Evolutionary conservation across 2,113 vertebrate genomes (phyloP).

Genomic region (Malurus cyaneus): DNA sequence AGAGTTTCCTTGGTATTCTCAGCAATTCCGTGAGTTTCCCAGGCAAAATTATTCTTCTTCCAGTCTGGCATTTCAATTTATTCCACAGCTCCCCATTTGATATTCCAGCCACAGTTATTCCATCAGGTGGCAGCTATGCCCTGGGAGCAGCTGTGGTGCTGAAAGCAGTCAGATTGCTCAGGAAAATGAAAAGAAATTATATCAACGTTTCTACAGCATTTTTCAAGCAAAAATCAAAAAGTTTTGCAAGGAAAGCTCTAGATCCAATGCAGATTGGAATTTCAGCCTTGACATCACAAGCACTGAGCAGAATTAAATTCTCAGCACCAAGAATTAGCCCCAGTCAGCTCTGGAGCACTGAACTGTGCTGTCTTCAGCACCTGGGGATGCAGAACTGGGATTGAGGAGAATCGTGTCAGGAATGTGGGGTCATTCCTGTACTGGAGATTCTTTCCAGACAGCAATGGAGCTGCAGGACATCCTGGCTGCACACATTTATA

Average conservation of each 20-base stretch:
- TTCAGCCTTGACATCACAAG: not conserved
- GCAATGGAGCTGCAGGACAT: not conserved
- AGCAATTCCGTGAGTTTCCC: not conserved
- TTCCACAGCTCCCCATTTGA: not conserved
- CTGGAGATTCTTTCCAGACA: not conserved
- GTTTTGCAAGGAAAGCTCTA: not conserved
- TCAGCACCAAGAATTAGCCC: not conserved
- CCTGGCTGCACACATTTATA: not conserved
- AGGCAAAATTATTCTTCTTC: not conserved
- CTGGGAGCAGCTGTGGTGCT: not conserved
- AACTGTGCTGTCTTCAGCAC: not conserved
- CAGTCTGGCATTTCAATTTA: not conserved
- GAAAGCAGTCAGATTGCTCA: not conserved
- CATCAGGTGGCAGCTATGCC: not conserved
- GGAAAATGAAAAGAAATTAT: not conserved
- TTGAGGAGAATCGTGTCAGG: not conserved
- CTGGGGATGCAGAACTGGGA: not conserved
- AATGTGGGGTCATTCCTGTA: not conserved
- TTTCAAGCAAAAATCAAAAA: not conserved
- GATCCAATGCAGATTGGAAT: not conserved
- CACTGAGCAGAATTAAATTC: not conserved
- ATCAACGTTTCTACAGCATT: not conserved
- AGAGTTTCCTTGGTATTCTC: not conserved
- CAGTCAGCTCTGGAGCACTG: not conserved
- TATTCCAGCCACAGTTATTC: not conserved